A percentile compares a stretch with the other conserved stretches of the same genome.
phyloP scores from a whole-genome alignment of 2,888 invertebrate species.

The Drosophila melanosoma region DNA sequence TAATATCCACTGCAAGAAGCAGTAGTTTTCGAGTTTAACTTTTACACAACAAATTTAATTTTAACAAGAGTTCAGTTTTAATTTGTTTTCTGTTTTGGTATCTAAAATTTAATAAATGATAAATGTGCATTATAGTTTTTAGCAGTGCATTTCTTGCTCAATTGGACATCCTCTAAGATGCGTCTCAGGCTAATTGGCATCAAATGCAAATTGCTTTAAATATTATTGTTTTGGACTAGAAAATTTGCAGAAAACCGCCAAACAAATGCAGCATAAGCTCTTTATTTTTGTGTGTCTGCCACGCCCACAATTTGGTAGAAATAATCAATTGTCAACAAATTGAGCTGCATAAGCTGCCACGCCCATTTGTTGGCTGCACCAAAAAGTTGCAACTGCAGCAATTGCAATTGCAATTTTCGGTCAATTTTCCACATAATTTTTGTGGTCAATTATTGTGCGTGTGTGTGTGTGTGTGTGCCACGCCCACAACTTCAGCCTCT shows the following conservation, averaged over 20 bases:
- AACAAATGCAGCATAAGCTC: slow-evolving; percentile 74
- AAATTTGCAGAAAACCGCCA: slow-evolving; percentile 58
- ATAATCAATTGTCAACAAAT: slow-evolving; percentile 62
- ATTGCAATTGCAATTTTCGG: slow-evolving; percentile 73
- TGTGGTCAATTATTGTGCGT: slow-evolving; percentile 55
- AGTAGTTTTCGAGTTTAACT: neutral
- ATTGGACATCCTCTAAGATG: slow-evolving; percentile 1
- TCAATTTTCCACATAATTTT: slow-evolving; percentile 75
- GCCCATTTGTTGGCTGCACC: slow-evolving; percentile 9
- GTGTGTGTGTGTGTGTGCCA: slow-evolving; percentile 22
- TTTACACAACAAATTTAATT: neutral
- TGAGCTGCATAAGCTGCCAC: slow-evolving; percentile 36
- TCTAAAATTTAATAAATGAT: neutral
- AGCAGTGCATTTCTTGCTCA: slow-evolving; percentile 6
- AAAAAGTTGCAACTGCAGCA: slow-evolving; percentile 58
- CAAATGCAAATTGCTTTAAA: slow-evolving; percentile 22
- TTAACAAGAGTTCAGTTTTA: neutral
- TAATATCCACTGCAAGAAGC: neutral
- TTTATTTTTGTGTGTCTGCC: slow-evolving; percentile 33
- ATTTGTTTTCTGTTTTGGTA: neutral
- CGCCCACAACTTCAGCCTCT: slow-evolving; percentile 33
- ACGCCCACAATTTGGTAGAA: slow-evolving; percentile 29
- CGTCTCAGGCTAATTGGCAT: slow-evolving; percentile 25
- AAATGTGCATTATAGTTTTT: neutral
- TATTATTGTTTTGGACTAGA: slow-evolving; percentile 18